Evolutionary conservation across 2,888 invertebrate species (phyloP).

Genomic region (Xanthorhoe designata): DNA sequence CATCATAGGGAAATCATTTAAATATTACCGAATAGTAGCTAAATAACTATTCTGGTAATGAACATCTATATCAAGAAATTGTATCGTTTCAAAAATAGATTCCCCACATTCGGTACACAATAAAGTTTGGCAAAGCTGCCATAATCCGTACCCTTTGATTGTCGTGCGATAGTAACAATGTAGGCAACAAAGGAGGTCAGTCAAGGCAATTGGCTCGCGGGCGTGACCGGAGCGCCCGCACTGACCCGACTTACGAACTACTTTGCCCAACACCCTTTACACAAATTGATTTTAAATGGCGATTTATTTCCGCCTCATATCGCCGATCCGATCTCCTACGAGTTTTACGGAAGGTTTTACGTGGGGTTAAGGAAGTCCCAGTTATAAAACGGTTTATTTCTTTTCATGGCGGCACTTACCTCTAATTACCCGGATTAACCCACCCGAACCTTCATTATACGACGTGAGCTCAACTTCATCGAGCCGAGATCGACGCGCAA

Average conservation of each 20-base stretch:
- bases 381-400: slow-evolving; percentile 85
- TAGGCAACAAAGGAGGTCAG: slow-evolving; percentile 47
- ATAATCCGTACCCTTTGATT: slow-evolving; percentile 45
- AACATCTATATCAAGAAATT: neutral
- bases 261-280: slow-evolving; percentile 77
- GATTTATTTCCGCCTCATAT: slow-evolving; percentile 85
- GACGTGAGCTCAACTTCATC: slow-evolving; percentile 48
- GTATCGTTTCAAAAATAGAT: slow-evolving; percentile 21
- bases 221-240: slow-evolving; percentile 57
- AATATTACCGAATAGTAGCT: too few species aligned
- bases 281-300: slow-evolving; percentile 86
- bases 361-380: slow-evolving; percentile 80
- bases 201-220: slow-evolving; percentile 46
- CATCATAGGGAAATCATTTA: too few species aligned
- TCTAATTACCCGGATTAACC: slow-evolving; percentile 75
- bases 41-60: neutral
- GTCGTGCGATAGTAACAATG: slow-evolving; percentile 51
- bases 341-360: slow-evolving; percentile 82
- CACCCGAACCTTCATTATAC: slow-evolving; percentile 63
- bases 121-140: slow-evolving; percentile 43
- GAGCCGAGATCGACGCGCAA: slow-evolving; percentile 42
- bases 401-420: slow-evolving; percentile 71
- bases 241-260: slow-evolving; percentile 68
- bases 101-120: slow-evolving; percentile 29
- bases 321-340: slow-evolving; percentile 82